Conservation (phyloP, 1,140 invertebrate species). For the Megathymus violae region DNA sequence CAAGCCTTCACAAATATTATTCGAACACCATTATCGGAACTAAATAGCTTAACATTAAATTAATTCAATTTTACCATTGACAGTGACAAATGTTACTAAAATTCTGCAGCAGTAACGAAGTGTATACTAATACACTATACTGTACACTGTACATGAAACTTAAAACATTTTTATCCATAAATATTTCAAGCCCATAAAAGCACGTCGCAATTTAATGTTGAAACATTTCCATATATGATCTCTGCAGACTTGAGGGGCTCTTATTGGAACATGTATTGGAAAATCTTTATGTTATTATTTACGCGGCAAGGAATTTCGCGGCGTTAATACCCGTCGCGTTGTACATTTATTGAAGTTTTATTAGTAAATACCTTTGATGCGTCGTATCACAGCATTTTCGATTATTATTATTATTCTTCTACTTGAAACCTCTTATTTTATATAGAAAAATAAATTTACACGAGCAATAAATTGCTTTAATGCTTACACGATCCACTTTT, state of each 20-base stretch:
- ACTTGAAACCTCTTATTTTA: constrained; percentile 12
- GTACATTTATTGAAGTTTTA: constrained; percentile 72
- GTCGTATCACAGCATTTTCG: constrained; percentile 23
- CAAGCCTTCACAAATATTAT: too few relatives aligned
- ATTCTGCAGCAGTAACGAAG: too few relatives aligned
- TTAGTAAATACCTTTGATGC: constrained; percentile 64
- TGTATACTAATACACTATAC: too few relatives aligned
- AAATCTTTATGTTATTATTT: constrained; percentile 78
- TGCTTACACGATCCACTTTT: constrained; percentile 26
- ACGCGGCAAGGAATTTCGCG: constrained; percentile 53
- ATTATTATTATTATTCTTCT: constrained; percentile 21
- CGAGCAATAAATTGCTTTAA: constrained; percentile 21
- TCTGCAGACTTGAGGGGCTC: constrained; percentile 40
- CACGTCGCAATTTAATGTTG: background rate
- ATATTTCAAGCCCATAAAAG: background rate
- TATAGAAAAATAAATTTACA: background rate
- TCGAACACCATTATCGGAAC: too few relatives aligned
- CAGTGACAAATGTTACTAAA: too few relatives aligned
- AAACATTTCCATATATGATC: constrained; percentile 20
- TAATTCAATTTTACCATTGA: too few relatives aligned
- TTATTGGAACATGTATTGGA: constrained; percentile 71
- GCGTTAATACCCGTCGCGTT: constrained; percentile 69
- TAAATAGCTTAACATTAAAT: too few relatives aligned
- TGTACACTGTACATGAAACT: too few relatives aligned
- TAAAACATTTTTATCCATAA: too few relatives aligned